These are phyloP conservation scores for Nineta flava DNA, from an alignment of 2,888 invertebrate genomes.

Conservation along the genomic window DNA sequence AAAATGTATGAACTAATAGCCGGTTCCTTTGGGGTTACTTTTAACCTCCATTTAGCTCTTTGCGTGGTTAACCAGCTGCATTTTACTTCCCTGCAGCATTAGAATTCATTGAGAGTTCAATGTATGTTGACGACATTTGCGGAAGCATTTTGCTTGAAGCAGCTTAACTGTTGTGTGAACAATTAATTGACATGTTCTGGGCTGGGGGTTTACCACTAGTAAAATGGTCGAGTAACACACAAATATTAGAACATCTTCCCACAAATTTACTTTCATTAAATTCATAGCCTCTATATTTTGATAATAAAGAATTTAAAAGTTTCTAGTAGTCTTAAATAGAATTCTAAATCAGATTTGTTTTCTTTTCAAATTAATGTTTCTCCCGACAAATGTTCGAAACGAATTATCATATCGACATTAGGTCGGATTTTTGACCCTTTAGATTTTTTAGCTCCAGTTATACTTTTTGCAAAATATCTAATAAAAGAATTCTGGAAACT, in stretches of 20 bases:
- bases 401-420: constrained; percentile 13
- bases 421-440: constrained; percentile 14
- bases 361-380: background rate
- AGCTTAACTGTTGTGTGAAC: background rate
- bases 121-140: background rate
- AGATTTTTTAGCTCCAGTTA: constrained; percentile 13
- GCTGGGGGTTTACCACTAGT: background rate
- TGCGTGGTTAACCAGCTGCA: background rate
- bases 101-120: background rate
- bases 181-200: background rate
- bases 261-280: background rate
- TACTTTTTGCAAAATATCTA: constrained; percentile 14
- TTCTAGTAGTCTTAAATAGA: constrained; percentile 11
- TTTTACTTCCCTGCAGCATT: background rate
- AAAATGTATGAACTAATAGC: background rate
- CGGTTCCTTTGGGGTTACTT: background rate
- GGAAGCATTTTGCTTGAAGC: background rate
- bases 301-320: constrained; percentile 4
- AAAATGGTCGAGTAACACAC: background rate
- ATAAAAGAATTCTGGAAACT: constrained; percentile 13
- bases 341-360: constrained; percentile 8
- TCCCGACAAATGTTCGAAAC: constrained; percentile 12
- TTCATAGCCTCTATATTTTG: background rate
- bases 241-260: background rate
- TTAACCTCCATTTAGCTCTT: background rate